Evolutionary conservation across 2,113 vertebrate species (phyloP).

Genomic region (Nanorana parkeri): DNA sequence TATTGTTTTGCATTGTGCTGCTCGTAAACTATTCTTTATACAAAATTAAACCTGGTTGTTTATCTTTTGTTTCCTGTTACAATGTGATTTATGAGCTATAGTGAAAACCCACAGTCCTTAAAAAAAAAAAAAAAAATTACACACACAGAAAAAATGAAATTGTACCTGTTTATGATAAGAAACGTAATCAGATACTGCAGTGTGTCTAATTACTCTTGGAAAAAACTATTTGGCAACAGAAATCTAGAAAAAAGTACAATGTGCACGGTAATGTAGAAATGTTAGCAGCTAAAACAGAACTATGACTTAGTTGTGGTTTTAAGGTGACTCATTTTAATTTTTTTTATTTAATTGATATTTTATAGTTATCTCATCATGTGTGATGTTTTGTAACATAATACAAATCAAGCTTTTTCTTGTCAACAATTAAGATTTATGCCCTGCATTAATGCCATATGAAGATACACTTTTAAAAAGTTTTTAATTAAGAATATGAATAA

Average conservation of each 20-base stretch:
- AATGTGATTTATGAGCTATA: constrained; percentile 69
- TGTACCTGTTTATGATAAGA: constrained; percentile 48
- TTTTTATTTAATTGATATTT: not conserved
- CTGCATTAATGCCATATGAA: too few relatives aligned
- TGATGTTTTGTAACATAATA: not conserved
- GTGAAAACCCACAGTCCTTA: constrained; percentile 65
- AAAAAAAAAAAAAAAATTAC: constrained; percentile 32
- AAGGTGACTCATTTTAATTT: not conserved
- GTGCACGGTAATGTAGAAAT: constrained; percentile 6
- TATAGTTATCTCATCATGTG: not conserved
- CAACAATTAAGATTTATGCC: too few relatives aligned
- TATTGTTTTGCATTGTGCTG: constrained; percentile 68
- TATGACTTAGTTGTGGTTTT: not conserved
- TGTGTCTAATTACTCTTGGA: constrained; percentile 25
- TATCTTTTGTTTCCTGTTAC: constrained; percentile 69
- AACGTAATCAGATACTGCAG: constrained; percentile 47
- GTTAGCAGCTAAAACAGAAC: not conserved
- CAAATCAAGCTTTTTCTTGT: too few relatives aligned
- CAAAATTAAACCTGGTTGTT: constrained; percentile 74
- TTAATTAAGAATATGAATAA: too few relatives aligned
- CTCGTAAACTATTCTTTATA: constrained; percentile 65
- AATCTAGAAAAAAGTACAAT: constrained; percentile 34
- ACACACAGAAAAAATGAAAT: constrained; percentile 8
- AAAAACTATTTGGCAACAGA: constrained; percentile 34
- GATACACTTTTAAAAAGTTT: too few relatives aligned